Percentiles rank a stretch among this genome's conserved stretches.
Conservation (phyloP, 2,888 invertebrate species). For the Acleris sparsana region DNA sequence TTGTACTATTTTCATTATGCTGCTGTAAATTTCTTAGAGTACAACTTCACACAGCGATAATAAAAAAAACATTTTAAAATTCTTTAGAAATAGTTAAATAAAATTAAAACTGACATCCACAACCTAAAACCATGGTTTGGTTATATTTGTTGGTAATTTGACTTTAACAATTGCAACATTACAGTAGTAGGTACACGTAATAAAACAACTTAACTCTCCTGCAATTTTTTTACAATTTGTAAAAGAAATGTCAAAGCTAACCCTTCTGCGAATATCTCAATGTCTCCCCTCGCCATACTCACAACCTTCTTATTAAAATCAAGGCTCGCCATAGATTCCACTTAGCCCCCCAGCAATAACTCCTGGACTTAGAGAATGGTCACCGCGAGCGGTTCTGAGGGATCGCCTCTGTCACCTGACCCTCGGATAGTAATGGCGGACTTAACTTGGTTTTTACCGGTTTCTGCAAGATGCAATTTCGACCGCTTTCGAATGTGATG, state of each 20-base stretch:
- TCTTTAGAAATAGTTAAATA: too few species aligned
- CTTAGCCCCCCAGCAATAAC: slow-evolving; percentile 50
- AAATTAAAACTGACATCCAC: too few species aligned
- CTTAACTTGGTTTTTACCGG: slow-evolving; percentile 16
- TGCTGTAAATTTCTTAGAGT: too few species aligned
- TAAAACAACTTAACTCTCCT: too few species aligned
- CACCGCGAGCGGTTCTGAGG: slow-evolving; percentile 55
- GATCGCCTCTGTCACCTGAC: slow-evolving; percentile 66
- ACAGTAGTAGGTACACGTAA: too few species aligned
- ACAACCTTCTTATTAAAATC: slow-evolving; percentile 36
- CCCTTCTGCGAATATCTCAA: slow-evolving; percentile 9
- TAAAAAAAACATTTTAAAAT: too few species aligned
- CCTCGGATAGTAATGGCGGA: slow-evolving; percentile 66
- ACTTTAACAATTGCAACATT: too few species aligned
- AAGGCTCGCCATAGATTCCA: slow-evolving; percentile 33
- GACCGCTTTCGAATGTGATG: neutral
- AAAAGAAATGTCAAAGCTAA: neutral
- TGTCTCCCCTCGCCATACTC: slow-evolving; percentile 28
- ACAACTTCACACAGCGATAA: too few species aligned
- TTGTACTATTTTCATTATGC: too few species aligned
- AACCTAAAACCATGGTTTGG: too few species aligned
- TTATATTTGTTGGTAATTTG: too few species aligned
- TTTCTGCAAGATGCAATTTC: slow-evolving; percentile 18
- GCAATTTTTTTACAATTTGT: too few species aligned
- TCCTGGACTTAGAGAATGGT: slow-evolving; percentile 56